A percentile compares a stretch with the other conserved stretches of the same genome.
These are phyloP conservation scores for Drosophila yakuba DNA, from an alignment of 1,140 invertebrate genomes.

Conservation along the genomic window DNA sequence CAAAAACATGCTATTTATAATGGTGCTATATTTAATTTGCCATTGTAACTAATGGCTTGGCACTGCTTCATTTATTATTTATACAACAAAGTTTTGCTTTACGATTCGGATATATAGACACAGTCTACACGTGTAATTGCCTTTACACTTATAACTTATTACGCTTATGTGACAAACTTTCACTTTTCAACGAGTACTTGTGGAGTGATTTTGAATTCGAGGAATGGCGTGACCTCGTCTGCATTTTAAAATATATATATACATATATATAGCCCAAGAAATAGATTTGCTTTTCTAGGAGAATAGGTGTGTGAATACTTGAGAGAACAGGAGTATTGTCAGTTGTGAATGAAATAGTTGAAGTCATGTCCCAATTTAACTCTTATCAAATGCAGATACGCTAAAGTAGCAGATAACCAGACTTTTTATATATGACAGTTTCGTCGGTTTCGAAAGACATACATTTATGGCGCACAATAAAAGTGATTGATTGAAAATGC, in stretches of 20 bases:
- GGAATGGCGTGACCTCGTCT: slow-evolving; percentile 2
- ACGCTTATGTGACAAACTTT: slow-evolving; percentile 43
- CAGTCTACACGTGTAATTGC: slow-evolving; percentile 24
- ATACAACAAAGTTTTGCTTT: slow-evolving; percentile 11
- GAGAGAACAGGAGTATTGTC: not conserved
- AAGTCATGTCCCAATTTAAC: slow-evolving; percentile 47
- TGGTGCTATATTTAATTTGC: not conserved
- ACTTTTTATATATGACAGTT: slow-evolving; percentile 19
- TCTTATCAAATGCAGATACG: slow-evolving; percentile 32
- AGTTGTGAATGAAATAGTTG: slow-evolving; percentile 2
- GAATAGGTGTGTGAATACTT: not conserved
- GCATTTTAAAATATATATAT: not conserved
- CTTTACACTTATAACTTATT: slow-evolving; percentile 40
- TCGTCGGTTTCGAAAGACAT: slow-evolving; percentile 8
- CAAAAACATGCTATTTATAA: not conserved
- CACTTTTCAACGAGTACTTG: slow-evolving; percentile 37
- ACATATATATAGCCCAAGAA: not conserved
- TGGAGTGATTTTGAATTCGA: not conserved
- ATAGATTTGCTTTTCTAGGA: not conserved
- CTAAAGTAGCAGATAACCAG: slow-evolving; percentile 16
- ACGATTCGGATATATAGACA: slow-evolving; percentile 13
- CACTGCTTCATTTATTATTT: slow-evolving; percentile 15
- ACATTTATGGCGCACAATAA: not conserved
- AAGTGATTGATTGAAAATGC: not conserved
- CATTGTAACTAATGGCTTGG: slow-evolving; percentile 9